These are phyloP conservation scores for Callinectes sapidus DNA, from an alignment of 2,888 invertebrate genomes.

Conservation along the genomic window DNA sequence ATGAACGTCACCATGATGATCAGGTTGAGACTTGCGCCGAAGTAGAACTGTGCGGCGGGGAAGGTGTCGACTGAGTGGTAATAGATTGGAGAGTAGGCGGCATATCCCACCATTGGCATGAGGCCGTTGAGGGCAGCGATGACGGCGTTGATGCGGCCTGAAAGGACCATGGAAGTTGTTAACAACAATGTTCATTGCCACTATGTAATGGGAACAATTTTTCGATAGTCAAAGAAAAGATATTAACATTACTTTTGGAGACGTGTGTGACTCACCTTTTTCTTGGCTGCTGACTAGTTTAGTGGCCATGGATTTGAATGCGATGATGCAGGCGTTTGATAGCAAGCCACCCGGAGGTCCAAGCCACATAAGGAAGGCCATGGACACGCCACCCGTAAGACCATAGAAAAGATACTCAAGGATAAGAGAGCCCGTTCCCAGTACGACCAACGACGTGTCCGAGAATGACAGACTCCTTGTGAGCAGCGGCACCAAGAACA, in stretches of 20 bases:
- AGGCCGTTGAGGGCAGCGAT: slow-evolving; percentile 61
- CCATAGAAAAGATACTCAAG: slow-evolving; percentile 59
- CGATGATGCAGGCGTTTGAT: slow-evolving; percentile 59
- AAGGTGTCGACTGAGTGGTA: slow-evolving; percentile 56
- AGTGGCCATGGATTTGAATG: slow-evolving; percentile 64
- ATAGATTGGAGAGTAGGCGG: slow-evolving; percentile 61
- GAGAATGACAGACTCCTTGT: slow-evolving; percentile 30
- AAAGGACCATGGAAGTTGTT: not conserved
- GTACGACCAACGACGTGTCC: slow-evolving; percentile 47
- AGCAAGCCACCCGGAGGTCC: slow-evolving; percentile 51
- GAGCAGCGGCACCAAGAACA: slow-evolving; percentile 62
- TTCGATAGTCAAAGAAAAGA: not conserved
- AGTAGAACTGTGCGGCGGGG: slow-evolving; percentile 69
- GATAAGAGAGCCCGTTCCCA: slow-evolving; percentile 48
- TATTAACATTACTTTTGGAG: not conserved
- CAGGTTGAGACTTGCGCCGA: slow-evolving; percentile 54
- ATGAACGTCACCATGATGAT: slow-evolving; percentile 56
- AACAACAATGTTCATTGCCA: not conserved
- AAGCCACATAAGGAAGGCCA: slow-evolving; percentile 56
- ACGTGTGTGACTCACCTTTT: slow-evolving; percentile 52
- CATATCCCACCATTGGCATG: slow-evolving; percentile 69
- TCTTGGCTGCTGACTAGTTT: slow-evolving; percentile 61
- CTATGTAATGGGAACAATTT: not conserved
- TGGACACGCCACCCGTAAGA: slow-evolving; percentile 33
- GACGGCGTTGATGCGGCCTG: slow-evolving; percentile 66